phyloP scores from a whole-genome alignment of 2,113 vertebrate species.

The Hydrochoerus hydrochaeris region DNA sequence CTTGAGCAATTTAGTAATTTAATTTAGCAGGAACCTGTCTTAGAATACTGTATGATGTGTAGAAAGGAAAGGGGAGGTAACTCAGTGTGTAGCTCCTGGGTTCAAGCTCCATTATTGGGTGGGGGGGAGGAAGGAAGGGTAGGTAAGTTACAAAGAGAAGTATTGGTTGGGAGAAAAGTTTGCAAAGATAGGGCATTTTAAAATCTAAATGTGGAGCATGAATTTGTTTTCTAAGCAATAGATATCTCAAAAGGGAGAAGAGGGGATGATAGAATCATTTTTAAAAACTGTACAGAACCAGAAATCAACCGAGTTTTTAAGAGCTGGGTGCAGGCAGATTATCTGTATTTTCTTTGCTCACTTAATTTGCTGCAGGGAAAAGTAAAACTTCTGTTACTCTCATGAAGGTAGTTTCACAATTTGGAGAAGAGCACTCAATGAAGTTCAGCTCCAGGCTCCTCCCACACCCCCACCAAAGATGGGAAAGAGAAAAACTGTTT shows the following conservation, averaged over 20 bases:
- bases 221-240: slow-evolving; percentile 30
- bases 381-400: background rate
- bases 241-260: background rate
- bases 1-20: background rate
- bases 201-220: background rate
- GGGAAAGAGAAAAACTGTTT: background rate
- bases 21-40: background rate
- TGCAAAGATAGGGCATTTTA: background rate
- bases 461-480: background rate
- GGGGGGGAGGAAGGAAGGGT: background rate
- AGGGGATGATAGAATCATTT: background rate
- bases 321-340: background rate
- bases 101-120: background rate
- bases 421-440: background rate
- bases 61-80: background rate
- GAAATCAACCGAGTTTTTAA: background rate
- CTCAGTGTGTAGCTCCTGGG: background rate
- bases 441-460: background rate
- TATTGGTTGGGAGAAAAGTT: background rate
- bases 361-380: background rate
- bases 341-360: background rate
- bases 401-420: background rate
- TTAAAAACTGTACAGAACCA: background rate
- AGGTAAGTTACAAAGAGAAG: background rate
- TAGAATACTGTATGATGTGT: background rate